Percentiles rank a stretch among this genome's conserved stretches.
These are phyloP conservation scores for Lithophane leautieri DNA, from an alignment of 2,888 invertebrate genomes.

Conservation along the genomic window DNA sequence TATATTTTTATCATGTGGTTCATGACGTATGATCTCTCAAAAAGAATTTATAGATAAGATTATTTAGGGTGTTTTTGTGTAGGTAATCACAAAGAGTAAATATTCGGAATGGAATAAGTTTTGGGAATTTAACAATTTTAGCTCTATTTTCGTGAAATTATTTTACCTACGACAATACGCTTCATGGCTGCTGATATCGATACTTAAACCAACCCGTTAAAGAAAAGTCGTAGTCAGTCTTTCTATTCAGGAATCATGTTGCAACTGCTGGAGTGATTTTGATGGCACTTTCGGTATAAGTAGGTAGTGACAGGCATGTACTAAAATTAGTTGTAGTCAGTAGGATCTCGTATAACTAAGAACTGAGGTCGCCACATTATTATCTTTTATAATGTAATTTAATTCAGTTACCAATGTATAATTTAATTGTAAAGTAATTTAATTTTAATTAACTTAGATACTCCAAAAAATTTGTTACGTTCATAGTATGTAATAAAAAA, in stretches of 20 bases:
- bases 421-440: too few species aligned
- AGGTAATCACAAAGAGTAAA: not conserved
- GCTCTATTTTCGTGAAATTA: not conserved
- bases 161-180: too few species aligned
- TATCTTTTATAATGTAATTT: too few species aligned
- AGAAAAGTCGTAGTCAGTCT: not conserved
- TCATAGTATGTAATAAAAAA: too few species aligned
- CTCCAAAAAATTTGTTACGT: too few species aligned
- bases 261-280: not conserved
- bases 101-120: not conserved
- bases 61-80: not conserved
- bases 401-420: too few species aligned
- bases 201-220: not conserved
- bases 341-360: not conserved
- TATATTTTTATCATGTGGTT: conserved; percentile 4
- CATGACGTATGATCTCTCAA: not conserved
- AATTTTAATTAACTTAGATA: too few species aligned
- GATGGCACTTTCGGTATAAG: not conserved
- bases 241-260: not conserved
- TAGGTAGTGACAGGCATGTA: not conserved
- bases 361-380: not conserved
- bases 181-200: not conserved
- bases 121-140: not conserved
- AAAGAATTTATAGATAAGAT: not conserved
- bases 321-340: not conserved